A percentile compares a stretch with the other conserved stretches of the same genome.
Conservation (phyloP, 2,113 vertebrate species). For the Arizona elegans region DNA sequence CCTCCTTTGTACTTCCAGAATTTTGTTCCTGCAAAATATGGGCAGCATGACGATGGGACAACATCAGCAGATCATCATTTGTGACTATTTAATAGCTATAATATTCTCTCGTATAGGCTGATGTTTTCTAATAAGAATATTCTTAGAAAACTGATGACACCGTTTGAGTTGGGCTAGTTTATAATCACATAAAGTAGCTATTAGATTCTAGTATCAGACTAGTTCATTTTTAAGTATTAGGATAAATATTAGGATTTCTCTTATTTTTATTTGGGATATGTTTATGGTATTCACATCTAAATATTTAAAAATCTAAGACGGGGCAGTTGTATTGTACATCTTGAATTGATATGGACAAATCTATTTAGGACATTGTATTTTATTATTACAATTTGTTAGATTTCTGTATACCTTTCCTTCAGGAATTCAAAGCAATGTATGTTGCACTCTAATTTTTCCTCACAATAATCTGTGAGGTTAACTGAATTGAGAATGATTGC, state of each 20-base stretch:
- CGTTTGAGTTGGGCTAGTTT: not conserved
- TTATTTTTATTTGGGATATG: not conserved
- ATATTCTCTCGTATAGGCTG: not conserved
- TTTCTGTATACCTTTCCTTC: not conserved
- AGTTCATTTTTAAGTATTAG: not conserved
- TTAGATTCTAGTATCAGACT: not conserved
- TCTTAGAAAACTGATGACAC: not conserved
- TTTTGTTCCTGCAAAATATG: not conserved
- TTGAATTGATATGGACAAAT: not conserved
- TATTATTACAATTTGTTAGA: not conserved
- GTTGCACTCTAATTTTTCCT: not conserved
- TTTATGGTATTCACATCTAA: not conserved
- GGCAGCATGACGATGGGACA: not conserved
- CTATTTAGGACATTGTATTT: not conserved
- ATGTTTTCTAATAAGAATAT: not conserved
- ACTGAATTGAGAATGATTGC: not conserved
- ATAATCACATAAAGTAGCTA: not conserved
- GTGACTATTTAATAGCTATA: not conserved
- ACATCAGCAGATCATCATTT: not conserved
- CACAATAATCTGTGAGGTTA: not conserved
- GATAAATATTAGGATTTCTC: not conserved
- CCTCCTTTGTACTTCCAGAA: not conserved
- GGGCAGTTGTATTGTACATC: not conserved
- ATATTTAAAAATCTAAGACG: not conserved
- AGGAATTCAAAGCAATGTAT: not conserved